A percentile compares a stretch with the other conserved stretches of the same genome.
phyloP scores from a whole-genome alignment of 2,888 invertebrate species.

The Sycophila texana region DNA sequence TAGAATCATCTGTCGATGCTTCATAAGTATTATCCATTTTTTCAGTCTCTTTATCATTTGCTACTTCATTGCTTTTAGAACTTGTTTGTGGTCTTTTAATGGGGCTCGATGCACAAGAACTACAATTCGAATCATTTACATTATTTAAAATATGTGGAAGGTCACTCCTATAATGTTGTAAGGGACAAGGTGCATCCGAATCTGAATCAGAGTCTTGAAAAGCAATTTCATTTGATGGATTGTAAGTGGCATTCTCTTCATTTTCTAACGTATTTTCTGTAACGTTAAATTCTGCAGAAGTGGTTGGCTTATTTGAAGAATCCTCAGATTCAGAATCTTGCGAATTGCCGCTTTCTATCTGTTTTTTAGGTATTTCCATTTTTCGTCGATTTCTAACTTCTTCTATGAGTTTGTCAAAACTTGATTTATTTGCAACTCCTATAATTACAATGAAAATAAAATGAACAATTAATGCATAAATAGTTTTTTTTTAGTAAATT shows the following conservation, averaged over 20 bases:
- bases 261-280: constrained; percentile 3
- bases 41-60: constrained; percentile 1
- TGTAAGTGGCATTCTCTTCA: constrained; percentile 29
- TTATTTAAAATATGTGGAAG: constrained; percentile 60
- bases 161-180: constrained; percentile 65
- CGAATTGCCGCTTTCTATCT: neutral
- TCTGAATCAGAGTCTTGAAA: constrained; percentile 66
- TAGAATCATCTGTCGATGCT: constrained; percentile 42
- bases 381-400: constrained; percentile 66
- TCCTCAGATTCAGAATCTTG: neutral
- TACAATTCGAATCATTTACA: constrained; percentile 32
- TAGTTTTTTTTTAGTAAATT: constrained; percentile 16
- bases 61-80: neutral
- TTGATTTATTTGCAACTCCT: constrained; percentile 72
- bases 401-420: constrained; percentile 71
- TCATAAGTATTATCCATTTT: constrained; percentile 25
- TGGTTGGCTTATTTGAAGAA: constrained; percentile 20
- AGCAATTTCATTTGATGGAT: constrained; percentile 42
- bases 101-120: constrained; percentile 38
- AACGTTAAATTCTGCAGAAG: constrained; percentile 6
- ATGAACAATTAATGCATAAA: neutral
- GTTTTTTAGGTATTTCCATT: constrained; percentile 24
- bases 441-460: constrained; percentile 43
- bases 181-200: constrained; percentile 59
- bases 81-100: constrained; percentile 22